These are phyloP conservation scores for Muraenolepis orangiensis DNA, from an alignment of 2,797 vertebrate species.

Conservation along the genomic window DNA sequence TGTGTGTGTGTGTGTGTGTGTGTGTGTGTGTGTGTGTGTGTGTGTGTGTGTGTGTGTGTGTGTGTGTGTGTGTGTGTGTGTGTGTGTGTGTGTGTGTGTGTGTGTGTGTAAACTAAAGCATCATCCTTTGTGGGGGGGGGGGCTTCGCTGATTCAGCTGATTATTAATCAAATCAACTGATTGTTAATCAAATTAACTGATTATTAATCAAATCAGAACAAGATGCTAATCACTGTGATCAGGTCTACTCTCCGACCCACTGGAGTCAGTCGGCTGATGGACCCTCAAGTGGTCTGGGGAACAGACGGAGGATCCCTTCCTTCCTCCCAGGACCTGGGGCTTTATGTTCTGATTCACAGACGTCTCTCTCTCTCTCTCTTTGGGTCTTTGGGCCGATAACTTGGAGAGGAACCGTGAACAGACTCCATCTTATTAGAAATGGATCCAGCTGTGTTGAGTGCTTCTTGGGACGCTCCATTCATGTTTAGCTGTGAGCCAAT, in stretches of 20 bases:
- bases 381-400: too few relatives aligned
- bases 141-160: too few relatives aligned
- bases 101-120: too few relatives aligned
- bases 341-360: too few relatives aligned
- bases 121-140: too few relatives aligned
- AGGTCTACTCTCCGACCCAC: constrained; percentile 6
- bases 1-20: not conserved
- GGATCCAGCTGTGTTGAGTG: constrained; percentile 51
- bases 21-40: not conserved
- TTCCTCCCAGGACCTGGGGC: too few relatives aligned
- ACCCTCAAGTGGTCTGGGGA: constrained; percentile 12
- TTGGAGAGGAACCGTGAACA: too few relatives aligned
- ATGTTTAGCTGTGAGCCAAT: constrained; percentile 27
- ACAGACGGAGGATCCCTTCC: too few relatives aligned
- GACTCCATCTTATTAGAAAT: constrained; percentile 55
- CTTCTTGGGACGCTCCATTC: constrained; percentile 38
- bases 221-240: constrained; percentile 48
- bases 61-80: constrained; percentile 2
- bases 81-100: constrained; percentile 1
- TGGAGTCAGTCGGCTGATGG: constrained; percentile 2
- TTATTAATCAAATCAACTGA: too few relatives aligned
- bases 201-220: constrained; percentile 50
- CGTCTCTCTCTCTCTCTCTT: too few relatives aligned
- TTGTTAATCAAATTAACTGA: constrained; percentile 49
- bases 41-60: not conserved